These are phyloP conservation scores for Drosophila obscura DNA, from an alignment of 1,140 invertebrate genomes.

Conservation along the genomic window DNA sequence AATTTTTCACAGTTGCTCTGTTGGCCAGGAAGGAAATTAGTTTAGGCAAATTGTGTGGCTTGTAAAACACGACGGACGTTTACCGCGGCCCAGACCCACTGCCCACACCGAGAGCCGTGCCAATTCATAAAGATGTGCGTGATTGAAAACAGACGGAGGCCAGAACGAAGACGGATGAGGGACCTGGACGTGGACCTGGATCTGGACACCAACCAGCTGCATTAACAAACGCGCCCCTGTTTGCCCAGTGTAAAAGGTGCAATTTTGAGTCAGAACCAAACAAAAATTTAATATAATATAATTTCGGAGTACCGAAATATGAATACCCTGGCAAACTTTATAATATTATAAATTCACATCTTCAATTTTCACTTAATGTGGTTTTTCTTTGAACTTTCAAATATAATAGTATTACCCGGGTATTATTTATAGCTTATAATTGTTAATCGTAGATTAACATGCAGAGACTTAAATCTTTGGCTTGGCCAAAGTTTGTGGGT, in stretches of 20 bases:
- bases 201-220: constrained; percentile 18
- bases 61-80: constrained; percentile 78
- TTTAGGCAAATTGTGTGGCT: constrained; percentile 80
- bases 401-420: no score
- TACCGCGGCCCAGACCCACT: constrained; percentile 22
- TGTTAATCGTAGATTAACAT: not conserved
- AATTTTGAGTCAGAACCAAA: constrained; percentile 48
- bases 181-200: not conserved
- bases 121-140: constrained; percentile 72
- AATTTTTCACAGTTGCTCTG: constrained; percentile 70
- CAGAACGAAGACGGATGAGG: not conserved
- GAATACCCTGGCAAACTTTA: constrained; percentile 24
- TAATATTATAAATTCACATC: no score
- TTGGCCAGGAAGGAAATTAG: constrained; percentile 70
- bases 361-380: no score
- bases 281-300: constrained; percentile 9
- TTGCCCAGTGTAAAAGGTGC: constrained; percentile 55
- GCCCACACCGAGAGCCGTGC: constrained; percentile 1
- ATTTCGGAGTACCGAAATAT: constrained; percentile 39
- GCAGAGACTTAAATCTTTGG: not conserved
- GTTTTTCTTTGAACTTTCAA: no score
- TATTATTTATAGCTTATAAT: not conserved
- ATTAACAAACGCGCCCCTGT: constrained; percentile 18
- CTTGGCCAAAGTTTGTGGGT: not conserved
- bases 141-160: constrained; percentile 62